Evolutionary conservation across 2,888 invertebrate species (phyloP), one percentile per base, ranked within the genome.

Genomic region (Taenaris catops): DNA sequence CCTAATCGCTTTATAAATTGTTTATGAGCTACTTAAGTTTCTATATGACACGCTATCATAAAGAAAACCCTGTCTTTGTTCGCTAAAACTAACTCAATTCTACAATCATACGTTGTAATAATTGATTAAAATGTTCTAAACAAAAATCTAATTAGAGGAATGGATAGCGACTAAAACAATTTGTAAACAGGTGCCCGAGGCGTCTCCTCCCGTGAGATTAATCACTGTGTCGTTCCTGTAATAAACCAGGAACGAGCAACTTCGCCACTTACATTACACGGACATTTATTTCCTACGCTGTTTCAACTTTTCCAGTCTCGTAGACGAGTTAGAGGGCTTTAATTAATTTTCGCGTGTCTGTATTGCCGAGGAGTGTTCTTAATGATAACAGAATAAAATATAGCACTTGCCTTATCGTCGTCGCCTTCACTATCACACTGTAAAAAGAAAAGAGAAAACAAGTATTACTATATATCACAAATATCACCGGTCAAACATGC

Each of bases 341-440:
- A 76, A 78, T 81, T 79, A 78, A 78, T 79, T 76, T 64, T 69
- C 64, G 59, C 56, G 60, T 64, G 63, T 65, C 63, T 28, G 60
- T 64, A 63, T 67, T 27, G 20, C 26, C 11, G 23, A 10, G 9
- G 16, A 31, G 16, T 3, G 19, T 21, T 12, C 20, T 8, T 9
- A 18, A 37, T 25, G 39, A 48, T 44, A 53, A 43, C 40, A 43
- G 41, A 49, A 62, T 63, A 55, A 58, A 61, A 54, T 51, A 62
- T 55, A 52, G 47, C 62, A 83, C 92, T 90, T 89, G 93, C 95
- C 94, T 94, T 95, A 89, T 94, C 95, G 88, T 94, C 95, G 88
- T 94, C 94, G 88, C 93, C 94, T 91, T 94, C 94, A 90, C 94
- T 95, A 94, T 95, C 95, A 94, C 95, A 95, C 95, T 95, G 91